Base-by-base conservation (phyloP, 2,888 invertebrate genomes). In the Andrena bucephala region DNA sequence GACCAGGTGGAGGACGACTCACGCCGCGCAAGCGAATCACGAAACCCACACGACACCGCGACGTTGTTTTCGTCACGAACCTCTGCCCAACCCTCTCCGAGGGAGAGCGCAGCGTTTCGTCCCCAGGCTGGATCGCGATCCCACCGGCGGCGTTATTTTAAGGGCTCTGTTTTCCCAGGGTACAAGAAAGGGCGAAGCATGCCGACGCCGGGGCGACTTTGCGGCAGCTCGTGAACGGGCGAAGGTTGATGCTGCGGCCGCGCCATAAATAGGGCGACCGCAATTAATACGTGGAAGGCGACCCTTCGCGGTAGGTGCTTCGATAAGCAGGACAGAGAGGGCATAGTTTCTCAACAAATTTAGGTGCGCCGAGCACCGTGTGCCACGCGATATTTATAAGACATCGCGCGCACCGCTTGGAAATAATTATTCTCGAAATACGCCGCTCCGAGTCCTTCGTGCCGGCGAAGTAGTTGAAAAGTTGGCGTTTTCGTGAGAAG, bases 221-320 rank as follows among this genome's bases (percentile, higher is more conserved):
- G 10, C 20, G 20, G 65, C 8, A 10, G 27, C 10, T 4, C 50
- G 67, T 57, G 50, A 24, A 27, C 52, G 71, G 16, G 33, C 63
- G 57, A 68, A 71, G 59, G 67, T 52, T 24, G 68, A 65, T 60
- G 60, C 50, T 63, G 68, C 31, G 31, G 31, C 16, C 13, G 27
- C 29, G 10, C 68, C 63, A 62, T 77, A 82, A 83, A 83, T 77
- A 81, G 82, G 42, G 42, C 63, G 77, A 24, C 31, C 60, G 77
- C 54, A 52, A 66, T 66, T 82, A 82, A 83, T 70, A 57, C 69
- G 65, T 72, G n/a, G 50, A 59, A 70, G 60, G 73, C 54, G 68
- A 77, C 82, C 57, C 57, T 81, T 82, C 52, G 73, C 54, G 68
- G 52, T 59, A 71, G 67, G 20, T 8, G 36, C 20, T 73, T 27